Base-by-base conservation (phyloP, 2,113 vertebrate genomes). In the Indicator maculatus region DNA sequence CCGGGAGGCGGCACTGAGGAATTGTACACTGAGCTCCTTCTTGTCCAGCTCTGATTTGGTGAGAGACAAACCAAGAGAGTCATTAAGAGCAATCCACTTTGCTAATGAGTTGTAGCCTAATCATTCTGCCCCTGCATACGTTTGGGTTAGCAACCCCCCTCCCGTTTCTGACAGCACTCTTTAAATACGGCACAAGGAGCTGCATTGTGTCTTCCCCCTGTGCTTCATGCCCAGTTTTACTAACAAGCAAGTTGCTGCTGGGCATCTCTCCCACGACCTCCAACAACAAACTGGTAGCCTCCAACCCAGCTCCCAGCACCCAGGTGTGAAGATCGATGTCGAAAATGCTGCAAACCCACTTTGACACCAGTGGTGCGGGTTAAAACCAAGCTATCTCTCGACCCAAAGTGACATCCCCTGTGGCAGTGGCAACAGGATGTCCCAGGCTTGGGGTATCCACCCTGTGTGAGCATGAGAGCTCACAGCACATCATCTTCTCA, bases 91-190 rank as follows among this genome's bases (percentile, higher is more conserved):
- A 53, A 67, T 55, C 78, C 89, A 81, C 47, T 67, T 80, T 56
- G 96, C 85, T 97, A 97, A 96, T 81, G 84, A 97, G 95, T 85
- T 94, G 80, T 87, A 87, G 90, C 81, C 85, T 92, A 90, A 93
- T 80, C 80, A 86, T 9, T 5, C 72, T 12, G 58, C 56, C 86
- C 70, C 58, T 11, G 23, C 67, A 33, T 11, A 13, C 1, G 14
- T 38, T 83, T 92, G 31, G 2, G 76, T 11, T 72, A 88, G 94
- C 65, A 71, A 72, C 76, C 31, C 81, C 36, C 79, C 63, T 55
- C 27, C 44, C 3, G 8, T 70, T 58, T 77, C 64, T 77, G 65
- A 94, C 38, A 16, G 66, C 88, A 45, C 74, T 60, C n/a, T 76
- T 27, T 30, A 45, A 69, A 81, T 38, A 18, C 3, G 4, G 5